phyloP scores from a whole-genome alignment of 2,888 invertebrate species.

The Ctenicera cuprea region DNA sequence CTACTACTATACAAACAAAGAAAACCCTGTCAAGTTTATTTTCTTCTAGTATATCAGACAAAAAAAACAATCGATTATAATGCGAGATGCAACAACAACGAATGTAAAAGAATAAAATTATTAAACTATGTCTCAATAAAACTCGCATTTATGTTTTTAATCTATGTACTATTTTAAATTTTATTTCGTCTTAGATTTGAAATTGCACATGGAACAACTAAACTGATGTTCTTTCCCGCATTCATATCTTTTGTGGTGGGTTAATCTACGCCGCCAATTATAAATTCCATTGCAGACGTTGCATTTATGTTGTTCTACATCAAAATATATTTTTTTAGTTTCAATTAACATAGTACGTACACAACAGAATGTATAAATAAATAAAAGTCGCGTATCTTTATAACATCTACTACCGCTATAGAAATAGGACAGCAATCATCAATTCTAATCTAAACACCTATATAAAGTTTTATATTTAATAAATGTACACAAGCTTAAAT shows the following conservation, averaged over 20 bases:
- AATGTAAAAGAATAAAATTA: slow-evolving; percentile 30
- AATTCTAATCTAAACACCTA: too few species aligned
- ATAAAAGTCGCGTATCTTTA: too few species aligned
- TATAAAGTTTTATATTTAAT: too few species aligned
- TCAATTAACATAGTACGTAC: too few species aligned
- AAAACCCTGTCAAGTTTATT: too few species aligned
- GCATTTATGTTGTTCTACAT: background rate
- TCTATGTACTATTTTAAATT: slow-evolving; percentile 6
- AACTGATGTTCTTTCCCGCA: slow-evolving; percentile 40
- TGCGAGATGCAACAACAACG: slow-evolving; percentile 55
- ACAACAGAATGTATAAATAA: too few species aligned
- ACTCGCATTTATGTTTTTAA: background rate
- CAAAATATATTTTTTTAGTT: background rate
- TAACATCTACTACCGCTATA: too few species aligned
- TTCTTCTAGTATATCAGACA: too few species aligned
- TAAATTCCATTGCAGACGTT: slow-evolving; percentile 17
- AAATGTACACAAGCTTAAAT: too few species aligned
- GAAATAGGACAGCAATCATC: too few species aligned
- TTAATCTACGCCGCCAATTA: slow-evolving; percentile 24
- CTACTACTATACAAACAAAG: too few species aligned
- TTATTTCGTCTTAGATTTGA: slow-evolving; percentile 21
- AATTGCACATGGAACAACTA: slow-evolving; percentile 11
- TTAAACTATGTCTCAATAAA: slow-evolving; percentile 12
- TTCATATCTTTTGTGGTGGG: slow-evolving; percentile 34
- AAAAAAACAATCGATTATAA: too few species aligned